Conservation (phyloP, 2,113 vertebrate genomes). For the Eptatretus burgeri region DNA sequence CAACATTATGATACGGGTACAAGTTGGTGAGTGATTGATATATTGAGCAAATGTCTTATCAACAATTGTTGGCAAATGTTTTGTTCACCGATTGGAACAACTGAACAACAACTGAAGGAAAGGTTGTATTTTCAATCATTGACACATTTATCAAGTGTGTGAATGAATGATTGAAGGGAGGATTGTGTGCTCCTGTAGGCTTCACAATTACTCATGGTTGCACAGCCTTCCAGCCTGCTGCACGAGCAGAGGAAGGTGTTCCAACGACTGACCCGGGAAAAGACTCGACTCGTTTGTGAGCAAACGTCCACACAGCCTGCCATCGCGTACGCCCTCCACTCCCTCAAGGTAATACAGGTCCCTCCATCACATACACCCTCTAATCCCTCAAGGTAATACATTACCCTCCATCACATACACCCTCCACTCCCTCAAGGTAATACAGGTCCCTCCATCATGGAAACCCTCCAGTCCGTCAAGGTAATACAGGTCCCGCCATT, state of each 20-base stretch:
- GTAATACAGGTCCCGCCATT: constrained; percentile 46
- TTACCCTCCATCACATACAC: constrained; percentile 58
- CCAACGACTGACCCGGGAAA: constrained; percentile 53
- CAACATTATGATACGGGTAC: too few species aligned
- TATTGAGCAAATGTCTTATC: too few species aligned
- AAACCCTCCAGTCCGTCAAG: too few species aligned
- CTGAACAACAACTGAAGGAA: too few species aligned
- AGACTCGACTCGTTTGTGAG: constrained; percentile 41
- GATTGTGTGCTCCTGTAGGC: constrained; percentile 20
- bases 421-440: constrained; percentile 74
- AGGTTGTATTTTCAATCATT: too few species aligned
- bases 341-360: constrained; percentile 40
- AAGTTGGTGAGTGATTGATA: too few species aligned
- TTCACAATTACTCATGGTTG: constrained; percentile 56
- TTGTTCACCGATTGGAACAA: too few species aligned
- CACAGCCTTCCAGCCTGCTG: constrained; percentile 63
- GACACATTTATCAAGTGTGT: too few species aligned
- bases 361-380: too few species aligned
- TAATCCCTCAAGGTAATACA: constrained; percentile 14
- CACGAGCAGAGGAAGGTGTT: constrained; percentile 55
- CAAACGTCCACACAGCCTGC: constrained; percentile 85
- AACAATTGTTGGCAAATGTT: too few species aligned
- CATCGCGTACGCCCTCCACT: constrained; percentile 53
- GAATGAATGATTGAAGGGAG: too few species aligned
- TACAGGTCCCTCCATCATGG: too few species aligned